Evolutionary conservation across 2,888 invertebrate genomes (phyloP), one percentile per base, ranked within the genome.

Genomic region (Caenorhabditis sulstoni): DNA sequence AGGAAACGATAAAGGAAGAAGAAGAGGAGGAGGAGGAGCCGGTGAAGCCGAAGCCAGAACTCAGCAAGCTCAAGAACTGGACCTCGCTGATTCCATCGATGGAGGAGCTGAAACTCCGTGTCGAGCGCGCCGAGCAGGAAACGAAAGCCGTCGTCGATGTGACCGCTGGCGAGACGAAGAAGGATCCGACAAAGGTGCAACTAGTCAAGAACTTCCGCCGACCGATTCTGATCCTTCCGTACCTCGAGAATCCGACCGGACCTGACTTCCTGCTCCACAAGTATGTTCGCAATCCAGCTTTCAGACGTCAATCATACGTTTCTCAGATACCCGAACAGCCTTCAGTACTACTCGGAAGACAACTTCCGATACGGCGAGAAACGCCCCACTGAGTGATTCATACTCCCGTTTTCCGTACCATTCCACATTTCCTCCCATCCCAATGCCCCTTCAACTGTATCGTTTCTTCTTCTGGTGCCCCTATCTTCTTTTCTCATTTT

Each of bases 231-330:
- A 79, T 84, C 20, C 53, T 87, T 41, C 87, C 87, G 3, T 86
- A 86, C 50, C 74, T 87, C 35, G 86, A 85, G 45, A 76, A 78
- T 35, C 79, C 76, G 23, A 75, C 78, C 7, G 65, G 74, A 18
- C 87, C 87, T 11, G 87, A 87, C 78, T 87, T 87, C 57, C 22
- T 87, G 45, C 66, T 74, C 35, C 83, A 84, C 70, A 79, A 80
- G 85, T 85, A 37, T 80, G 83, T 73, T 35, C 7, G 29, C 2
- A 18, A 55, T 41, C 18, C 2, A 47, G n/a, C 8, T 59, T 14
- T 4, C 1, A 1, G 16, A 37, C 29, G 2, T 52, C 52, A 18
- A 37, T 45, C 41, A 14, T 16, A 18, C 47, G n/a, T 39, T 18
- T 62, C 57, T 18, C 70, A 84, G 85, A 20, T 85, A 85, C 70